A percentile compares a stretch with the other conserved stretches of the same genome.
These are phyloP conservation scores for Chloroceryle aenea DNA, from an alignment of 2,113 vertebrate species.

Conservation along the genomic window DNA sequence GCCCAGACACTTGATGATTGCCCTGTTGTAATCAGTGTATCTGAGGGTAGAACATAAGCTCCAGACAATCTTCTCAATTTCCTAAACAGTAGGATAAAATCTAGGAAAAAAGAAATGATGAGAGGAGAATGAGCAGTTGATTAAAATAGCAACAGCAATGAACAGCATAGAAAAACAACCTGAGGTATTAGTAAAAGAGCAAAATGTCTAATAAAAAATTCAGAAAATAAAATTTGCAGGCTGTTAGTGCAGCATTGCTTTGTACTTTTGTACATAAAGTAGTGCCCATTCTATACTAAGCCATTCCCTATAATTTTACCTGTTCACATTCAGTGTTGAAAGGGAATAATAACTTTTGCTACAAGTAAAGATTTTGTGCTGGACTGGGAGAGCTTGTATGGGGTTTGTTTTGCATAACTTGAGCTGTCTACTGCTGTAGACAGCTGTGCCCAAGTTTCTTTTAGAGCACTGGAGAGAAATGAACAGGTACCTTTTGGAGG, in stretches of 20 bases:
- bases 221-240: too few species aligned
- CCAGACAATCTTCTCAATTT: neutral
- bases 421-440: neutral
- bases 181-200: neutral
- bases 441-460: neutral
- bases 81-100: neutral
- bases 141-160: neutral
- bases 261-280: neutral
- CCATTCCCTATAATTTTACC: neutral
- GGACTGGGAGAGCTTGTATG: neutral
- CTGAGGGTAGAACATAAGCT: neutral
- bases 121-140: neutral
- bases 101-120: neutral
- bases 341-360: neutral
- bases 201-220: neutral
- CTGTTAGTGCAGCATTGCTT: neutral
- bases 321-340: neutral
- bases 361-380: neutral
- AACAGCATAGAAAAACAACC: neutral
- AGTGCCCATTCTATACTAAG: neutral
- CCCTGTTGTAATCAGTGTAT: neutral
- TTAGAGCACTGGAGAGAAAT: neutral
- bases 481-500: neutral
- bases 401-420: neutral
- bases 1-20: neutral